Evolutionary conservation across 1,140 invertebrate species (phyloP).

Genomic region (Calephelis virginiensis): DNA sequence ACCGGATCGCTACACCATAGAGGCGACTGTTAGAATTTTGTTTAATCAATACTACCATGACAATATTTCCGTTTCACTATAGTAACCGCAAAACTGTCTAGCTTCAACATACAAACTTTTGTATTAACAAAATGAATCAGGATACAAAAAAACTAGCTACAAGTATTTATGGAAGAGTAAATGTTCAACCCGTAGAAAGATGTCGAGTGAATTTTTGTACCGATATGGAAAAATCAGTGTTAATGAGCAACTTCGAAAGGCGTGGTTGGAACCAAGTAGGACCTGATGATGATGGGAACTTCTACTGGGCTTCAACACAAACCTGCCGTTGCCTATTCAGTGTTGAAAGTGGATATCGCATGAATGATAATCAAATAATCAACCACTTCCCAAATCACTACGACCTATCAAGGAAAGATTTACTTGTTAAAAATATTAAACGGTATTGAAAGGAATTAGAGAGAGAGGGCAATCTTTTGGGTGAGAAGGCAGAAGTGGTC

Average conservation of each 20-base stretch:
- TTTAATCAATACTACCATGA: no score
- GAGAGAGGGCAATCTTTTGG: constrained; percentile 91
- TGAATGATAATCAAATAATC: constrained; percentile 94
- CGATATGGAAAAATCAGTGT: constrained; percentile 96
- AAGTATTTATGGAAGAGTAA: constrained; percentile 18
- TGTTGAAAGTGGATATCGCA: constrained; percentile 93
- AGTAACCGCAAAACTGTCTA: constrained; percentile 11
- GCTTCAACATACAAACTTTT: not conserved
- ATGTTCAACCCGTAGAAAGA: constrained; percentile 49
- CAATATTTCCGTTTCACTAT: constrained; percentile 18
- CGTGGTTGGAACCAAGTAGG: constrained; percentile 94
- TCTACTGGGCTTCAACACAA: constrained; percentile 96
- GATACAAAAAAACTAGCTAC: constrained; percentile 12
- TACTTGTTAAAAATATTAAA: constrained; percentile 97
- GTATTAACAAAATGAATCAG: constrained; percentile 16
- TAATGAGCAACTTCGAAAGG: constrained; percentile 96
- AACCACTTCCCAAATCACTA: constrained; percentile 98
- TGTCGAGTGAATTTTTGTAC: constrained; percentile 90
- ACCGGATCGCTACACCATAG: no score
- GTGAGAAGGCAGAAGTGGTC: constrained; percentile 82
- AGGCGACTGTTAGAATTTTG: no score
- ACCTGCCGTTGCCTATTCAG: constrained; percentile 95
- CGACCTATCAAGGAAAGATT: constrained; percentile 95
- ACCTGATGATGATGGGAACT: constrained; percentile 97
- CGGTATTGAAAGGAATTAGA: constrained; percentile 95